These are phyloP conservation scores for Nasonia longicornis DNA, from an alignment of 1,140 invertebrate species.

Conservation along the genomic window DNA sequence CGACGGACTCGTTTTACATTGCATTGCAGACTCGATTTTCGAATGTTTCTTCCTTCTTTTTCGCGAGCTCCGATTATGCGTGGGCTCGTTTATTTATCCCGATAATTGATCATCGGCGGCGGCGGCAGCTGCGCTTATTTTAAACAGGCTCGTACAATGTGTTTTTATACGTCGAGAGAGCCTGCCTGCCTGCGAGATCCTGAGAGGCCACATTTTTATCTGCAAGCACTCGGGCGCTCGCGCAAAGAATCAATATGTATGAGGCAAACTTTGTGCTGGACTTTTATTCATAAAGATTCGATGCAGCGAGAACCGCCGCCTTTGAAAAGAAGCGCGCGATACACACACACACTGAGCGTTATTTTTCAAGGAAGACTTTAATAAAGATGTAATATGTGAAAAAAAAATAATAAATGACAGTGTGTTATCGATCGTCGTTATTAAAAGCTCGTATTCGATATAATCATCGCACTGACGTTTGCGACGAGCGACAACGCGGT, in stretches of 20 bases:
- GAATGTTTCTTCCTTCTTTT: not conserved
- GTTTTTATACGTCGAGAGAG: too few species aligned
- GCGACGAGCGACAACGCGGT: too few species aligned
- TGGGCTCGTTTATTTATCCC: too few species aligned
- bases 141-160: not conserved
- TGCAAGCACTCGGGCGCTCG: not conserved
- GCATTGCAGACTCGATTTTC: too few species aligned
- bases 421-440: not conserved
- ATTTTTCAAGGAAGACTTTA: not conserved
- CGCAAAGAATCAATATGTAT: not conserved
- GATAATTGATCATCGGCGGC: not conserved
- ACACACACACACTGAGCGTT: not conserved
- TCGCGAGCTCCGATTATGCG: not conserved
- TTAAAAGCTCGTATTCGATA: not conserved
- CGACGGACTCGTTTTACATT: too few species aligned
- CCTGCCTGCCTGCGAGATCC: too few species aligned
- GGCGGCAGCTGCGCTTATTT: not conserved
- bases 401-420: not conserved
- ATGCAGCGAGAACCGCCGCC: not conserved
- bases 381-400: not conserved
- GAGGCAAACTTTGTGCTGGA: not conserved
- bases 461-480: not conserved
- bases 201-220: not conserved
- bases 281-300: constrained; percentile 1
- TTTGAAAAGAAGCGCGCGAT: not conserved